Base-by-base conservation (phyloP, 2,888 invertebrate genomes). In the Tineola bisselliella region DNA sequence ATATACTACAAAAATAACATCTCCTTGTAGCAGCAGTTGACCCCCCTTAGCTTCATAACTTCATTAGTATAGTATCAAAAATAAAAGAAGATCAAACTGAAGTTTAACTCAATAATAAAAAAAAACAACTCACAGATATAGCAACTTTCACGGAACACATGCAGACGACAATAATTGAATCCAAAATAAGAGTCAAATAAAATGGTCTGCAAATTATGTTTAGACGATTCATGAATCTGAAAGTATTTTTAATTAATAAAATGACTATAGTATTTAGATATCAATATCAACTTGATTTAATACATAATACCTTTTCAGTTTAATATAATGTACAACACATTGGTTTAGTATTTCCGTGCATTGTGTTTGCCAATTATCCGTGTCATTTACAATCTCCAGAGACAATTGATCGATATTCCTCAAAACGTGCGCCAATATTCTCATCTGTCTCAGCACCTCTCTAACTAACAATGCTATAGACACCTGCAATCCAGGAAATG, bases 131-230 rank as follows among this genome's bases (percentile, higher is more conserved):
- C 68, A 86, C 86, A 43, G 84, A 81, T 64, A 79, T 74, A 13
- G 82, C 82, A 52, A 87, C 83, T 72, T 84, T 83, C 12, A 84
- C 84, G 0, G 84, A 84, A 44, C 84, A 84, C 67, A 81, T 77
- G 61, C 86, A 84, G 0, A 87, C 82, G 0, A 84, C 66, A 71
- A 84, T 73, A 3, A 73, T 82, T 0, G 84, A 75, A 0, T 75
- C 78, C 25, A 86, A 64, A 62, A 87, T 79, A 12, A 86, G 63
- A 5, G 79, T 67, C 62, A 86, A 67, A 65, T 84, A 86, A 64
- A 84, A 84, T 6, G 79, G 79, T 11, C 73, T 77, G 54, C 81
- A 83, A 61, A 84, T 83, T 5, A 72, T 68, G 63, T 84, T 84
- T 15, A 86, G 63, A 18, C 75, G 74, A 62, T 84, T 81, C 56